These are phyloP conservation scores for Drosophila yakuba DNA, from an alignment of 1,140 invertebrate genomes.

Conservation along the genomic window DNA sequence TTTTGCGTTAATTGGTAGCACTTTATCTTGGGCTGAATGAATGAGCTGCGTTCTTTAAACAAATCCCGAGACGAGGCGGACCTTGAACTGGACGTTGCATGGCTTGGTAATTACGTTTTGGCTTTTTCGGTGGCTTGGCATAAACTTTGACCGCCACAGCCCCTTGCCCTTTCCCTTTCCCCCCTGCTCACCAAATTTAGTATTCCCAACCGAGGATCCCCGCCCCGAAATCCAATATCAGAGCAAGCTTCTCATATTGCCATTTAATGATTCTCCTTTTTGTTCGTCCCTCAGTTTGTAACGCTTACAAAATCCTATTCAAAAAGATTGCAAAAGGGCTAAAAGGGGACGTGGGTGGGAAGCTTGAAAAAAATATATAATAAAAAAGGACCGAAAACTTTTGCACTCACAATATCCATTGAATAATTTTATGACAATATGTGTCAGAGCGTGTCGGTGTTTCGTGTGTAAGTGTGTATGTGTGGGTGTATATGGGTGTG, in stretches of 20 bases:
- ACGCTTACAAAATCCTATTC: constrained; percentile 78
- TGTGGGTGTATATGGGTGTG: constrained; percentile 6
- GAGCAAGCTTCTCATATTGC: constrained; percentile 74
- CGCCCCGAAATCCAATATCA: constrained; percentile 75
- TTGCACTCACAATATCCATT: constrained; percentile 79
- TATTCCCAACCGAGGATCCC: constrained; percentile 19
- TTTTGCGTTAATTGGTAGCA: constrained; percentile 84
- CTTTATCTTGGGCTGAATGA: constrained; percentile 82
- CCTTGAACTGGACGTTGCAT: constrained; percentile 64
- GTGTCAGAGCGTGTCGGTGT: constrained; percentile 69
- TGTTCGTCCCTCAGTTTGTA: constrained; percentile 70
- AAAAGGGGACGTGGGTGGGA: constrained; percentile 14
- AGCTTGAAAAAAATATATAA: constrained; percentile 8
- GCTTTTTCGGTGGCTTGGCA: constrained; percentile 15
- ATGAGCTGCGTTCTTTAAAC: constrained; percentile 82
- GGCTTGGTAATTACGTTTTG: constrained; percentile 73
- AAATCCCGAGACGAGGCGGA: constrained; percentile 58
- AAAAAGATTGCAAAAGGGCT: constrained; percentile 80
- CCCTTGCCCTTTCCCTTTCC: too few relatives aligned
- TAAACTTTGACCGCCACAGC: constrained; percentile 31
- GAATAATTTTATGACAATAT: constrained; percentile 84
- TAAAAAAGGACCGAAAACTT: constrained; percentile 72
- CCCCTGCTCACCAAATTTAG: neutral
- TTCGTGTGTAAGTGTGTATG: constrained; percentile 16
- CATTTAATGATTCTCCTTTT: constrained; percentile 76